Evolutionary conservation across 2,113 vertebrate species (phyloP).

Genomic region (Rousettus leschenaultii): DNA sequence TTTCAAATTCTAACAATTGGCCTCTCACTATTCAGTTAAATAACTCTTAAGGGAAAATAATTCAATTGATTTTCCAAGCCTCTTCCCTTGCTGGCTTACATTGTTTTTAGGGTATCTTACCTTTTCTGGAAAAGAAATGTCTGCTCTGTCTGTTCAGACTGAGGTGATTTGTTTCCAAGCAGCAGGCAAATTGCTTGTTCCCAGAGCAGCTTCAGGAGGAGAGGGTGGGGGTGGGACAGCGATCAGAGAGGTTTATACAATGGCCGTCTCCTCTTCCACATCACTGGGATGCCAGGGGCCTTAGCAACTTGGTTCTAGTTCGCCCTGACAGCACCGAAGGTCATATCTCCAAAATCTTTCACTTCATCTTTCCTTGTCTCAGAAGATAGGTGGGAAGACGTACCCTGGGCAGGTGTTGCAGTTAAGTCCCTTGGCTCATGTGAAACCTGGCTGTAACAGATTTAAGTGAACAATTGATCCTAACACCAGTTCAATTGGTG

Average conservation of each 20-base stretch:
- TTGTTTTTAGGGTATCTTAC: background rate
- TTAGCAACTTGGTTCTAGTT: background rate
- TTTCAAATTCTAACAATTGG: constrained; percentile 43
- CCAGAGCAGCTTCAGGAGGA: background rate
- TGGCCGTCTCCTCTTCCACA: background rate
- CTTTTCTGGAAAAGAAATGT: background rate
- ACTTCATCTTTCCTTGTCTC: background rate
- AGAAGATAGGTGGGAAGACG: background rate
- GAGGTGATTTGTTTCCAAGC: background rate
- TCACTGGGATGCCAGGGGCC: background rate
- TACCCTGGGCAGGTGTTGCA: background rate
- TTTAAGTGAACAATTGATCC: constrained; percentile 9
- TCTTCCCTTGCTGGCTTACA: background rate
- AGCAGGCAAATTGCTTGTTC: constrained; percentile 38
- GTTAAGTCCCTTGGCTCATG: background rate
- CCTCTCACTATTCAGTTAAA: constrained; percentile 26
- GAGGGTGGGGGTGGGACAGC: background rate
- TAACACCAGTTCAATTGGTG: background rate
- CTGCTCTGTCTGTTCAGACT: background rate
- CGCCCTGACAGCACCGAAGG: background rate
- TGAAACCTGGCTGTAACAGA: background rate
- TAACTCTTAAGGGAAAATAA: constrained; percentile 26
- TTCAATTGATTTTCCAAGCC: background rate
- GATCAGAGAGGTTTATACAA: background rate
- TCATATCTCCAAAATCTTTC: background rate